Conservation (phyloP, 1,140 invertebrate genomes). For the Drosophila kanapiae region DNA sequence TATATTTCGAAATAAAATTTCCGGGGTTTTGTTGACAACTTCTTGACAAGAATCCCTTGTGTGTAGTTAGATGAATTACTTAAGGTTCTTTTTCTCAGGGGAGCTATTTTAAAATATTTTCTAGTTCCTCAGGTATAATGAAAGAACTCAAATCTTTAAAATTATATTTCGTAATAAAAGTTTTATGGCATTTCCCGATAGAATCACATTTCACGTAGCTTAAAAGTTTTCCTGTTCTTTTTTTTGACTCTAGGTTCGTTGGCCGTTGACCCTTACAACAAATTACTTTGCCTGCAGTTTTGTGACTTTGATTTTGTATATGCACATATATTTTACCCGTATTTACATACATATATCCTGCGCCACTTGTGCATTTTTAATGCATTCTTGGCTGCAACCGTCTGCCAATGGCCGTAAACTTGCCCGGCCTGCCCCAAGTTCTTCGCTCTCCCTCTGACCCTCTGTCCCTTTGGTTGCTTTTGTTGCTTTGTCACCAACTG, state of each 20-base stretch:
- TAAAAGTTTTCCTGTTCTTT: background rate
- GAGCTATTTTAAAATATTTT: background rate
- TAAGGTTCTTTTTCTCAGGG: background rate
- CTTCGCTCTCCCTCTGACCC: background rate
- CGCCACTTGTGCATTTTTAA: constrained; percentile 74
- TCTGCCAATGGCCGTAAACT: constrained; percentile 69
- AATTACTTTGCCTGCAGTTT: constrained; percentile 57
- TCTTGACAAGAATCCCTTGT: no score
- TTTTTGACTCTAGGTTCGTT: constrained; percentile 51
- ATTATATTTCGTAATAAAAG: background rate
- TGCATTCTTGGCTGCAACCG: constrained; percentile 48
- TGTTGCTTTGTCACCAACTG: constrained; percentile 57
- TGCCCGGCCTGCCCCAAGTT: constrained; percentile 30
- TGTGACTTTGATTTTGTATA: constrained; percentile 69
- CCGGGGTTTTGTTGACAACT: no score
- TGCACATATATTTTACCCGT: constrained; percentile 11
- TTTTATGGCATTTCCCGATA: background rate
- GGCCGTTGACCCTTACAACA: constrained; percentile 70
- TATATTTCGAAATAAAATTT: no score
- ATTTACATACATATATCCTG: constrained; percentile 47
- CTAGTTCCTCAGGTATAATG: background rate
- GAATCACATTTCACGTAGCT: no score
- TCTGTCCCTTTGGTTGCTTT: constrained; percentile 27
- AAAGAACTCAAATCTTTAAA: no score
- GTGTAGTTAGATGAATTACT: no score